These are phyloP conservation scores for Enteromius trimaculatus DNA, from an alignment of 2,797 vertebrate genomes.

Conservation along the genomic window DNA sequence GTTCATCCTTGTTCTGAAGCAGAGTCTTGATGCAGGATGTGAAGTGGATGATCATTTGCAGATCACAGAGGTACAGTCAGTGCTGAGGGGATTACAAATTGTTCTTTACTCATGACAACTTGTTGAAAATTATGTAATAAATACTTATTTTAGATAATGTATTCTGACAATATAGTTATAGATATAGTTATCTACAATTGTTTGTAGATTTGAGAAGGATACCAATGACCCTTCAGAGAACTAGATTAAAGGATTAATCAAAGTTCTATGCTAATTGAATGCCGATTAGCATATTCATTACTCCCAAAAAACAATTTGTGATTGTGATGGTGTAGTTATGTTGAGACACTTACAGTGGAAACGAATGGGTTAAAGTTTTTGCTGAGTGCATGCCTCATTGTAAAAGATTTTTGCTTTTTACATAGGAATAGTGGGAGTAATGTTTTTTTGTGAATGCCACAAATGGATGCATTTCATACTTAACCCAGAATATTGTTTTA, in stretches of 20 bases:
- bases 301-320: too few relatives aligned
- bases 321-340: too few relatives aligned
- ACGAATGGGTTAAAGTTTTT: too few relatives aligned
- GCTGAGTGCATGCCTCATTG: not conserved
- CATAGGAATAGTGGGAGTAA: not conserved
- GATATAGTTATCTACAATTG: not conserved
- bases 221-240: too few relatives aligned
- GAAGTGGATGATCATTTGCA: slow-evolving; percentile 52
- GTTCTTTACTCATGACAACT: not conserved
- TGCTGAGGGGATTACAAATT: not conserved
- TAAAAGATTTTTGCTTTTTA: not conserved
- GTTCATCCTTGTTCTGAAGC: slow-evolving; percentile 75
- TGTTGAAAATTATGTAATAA: not conserved
- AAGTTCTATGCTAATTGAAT: too few relatives aligned
- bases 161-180: not conserved
- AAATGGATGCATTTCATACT: not conserved
- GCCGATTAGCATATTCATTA: too few relatives aligned
- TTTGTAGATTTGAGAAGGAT: not conserved
- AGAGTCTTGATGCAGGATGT: slow-evolving; percentile 72
- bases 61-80: slow-evolving; percentile 48
- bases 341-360: not conserved
- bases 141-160: not conserved
- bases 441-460: not conserved
- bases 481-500: not conserved
- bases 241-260: too few relatives aligned